Percentiles rank a stretch among this genome's conserved stretches.
phyloP scores from a whole-genome alignment of 1,140 invertebrate species.

The Orius insidiosus region DNA sequence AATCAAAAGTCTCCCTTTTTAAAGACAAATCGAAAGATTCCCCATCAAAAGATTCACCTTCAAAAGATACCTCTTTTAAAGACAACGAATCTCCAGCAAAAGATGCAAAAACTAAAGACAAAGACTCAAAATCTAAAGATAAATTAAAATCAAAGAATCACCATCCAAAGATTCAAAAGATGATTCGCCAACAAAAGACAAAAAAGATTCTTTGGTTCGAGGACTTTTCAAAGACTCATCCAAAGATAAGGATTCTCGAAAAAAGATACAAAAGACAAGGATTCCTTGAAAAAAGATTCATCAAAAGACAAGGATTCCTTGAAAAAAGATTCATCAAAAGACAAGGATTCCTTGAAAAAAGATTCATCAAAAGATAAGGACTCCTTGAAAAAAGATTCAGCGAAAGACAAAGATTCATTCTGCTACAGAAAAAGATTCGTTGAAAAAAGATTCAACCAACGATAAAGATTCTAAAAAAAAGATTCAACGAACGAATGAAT shows the following conservation, averaged over 20 bases:
- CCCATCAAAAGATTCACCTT: not conserved
- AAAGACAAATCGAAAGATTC: not conserved
- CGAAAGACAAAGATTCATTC: not conserved
- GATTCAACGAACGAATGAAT: too few species aligned
- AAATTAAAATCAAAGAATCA: too few species aligned
- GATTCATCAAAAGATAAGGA: not conserved
- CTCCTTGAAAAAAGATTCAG: not conserved
- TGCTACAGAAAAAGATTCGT: constrained; percentile 21
- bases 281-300: too few species aligned
- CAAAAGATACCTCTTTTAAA: not conserved
- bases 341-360: too few species aligned
- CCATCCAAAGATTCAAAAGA: not conserved
- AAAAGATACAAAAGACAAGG: too few species aligned
- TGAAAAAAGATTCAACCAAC: constrained; percentile 8
- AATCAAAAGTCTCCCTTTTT: constrained; percentile 4
- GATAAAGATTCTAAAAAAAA: not conserved
- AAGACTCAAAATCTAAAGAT: not conserved
- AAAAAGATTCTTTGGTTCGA: too few species aligned
- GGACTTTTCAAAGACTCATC: too few species aligned
- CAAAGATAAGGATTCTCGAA: too few species aligned
- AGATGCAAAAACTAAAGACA: not conserved
- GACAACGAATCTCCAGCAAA: not conserved
- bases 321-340: too few species aligned
- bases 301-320: too few species aligned
- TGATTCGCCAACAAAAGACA: constrained; percentile 2